Conservation (phyloP, 1,140 invertebrate species). For the Camponotus pennsylvanicus region DNA sequence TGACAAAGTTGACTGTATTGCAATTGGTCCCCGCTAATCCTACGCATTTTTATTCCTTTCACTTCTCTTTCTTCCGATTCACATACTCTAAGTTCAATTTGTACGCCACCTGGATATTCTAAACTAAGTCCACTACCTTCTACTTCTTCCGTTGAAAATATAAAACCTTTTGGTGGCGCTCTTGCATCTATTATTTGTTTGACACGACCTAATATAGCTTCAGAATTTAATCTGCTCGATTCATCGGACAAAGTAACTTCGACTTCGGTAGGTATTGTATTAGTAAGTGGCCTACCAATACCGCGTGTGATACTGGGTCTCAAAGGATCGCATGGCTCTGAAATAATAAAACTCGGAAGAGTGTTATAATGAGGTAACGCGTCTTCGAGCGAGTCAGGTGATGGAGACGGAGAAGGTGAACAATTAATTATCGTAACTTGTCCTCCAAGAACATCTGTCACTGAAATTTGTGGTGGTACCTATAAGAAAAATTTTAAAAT, state of each 20-base stretch:
- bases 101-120: slow-evolving; percentile 94
- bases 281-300: slow-evolving; percentile 87
- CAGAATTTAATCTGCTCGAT: slow-evolving; percentile 92
- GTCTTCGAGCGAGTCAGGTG: slow-evolving; percentile 83
- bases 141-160: slow-evolving; percentile 86
- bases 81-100: slow-evolving; percentile 95
- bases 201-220: slow-evolving; percentile 93
- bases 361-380: slow-evolving; percentile 82
- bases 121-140: slow-evolving; percentile 87
- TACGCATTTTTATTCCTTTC: slow-evolving; percentile 95
- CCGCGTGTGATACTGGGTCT: slow-evolving; percentile 93
- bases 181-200: slow-evolving; percentile 93
- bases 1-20: slow-evolving; percentile 96
- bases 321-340: slow-evolving; percentile 90
- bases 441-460: slow-evolving; percentile 95
- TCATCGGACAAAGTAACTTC: slow-evolving; percentile 93
- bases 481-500: slow-evolving; percentile 67
- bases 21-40: slow-evolving; percentile 96
- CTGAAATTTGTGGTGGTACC: slow-evolving; percentile 93
- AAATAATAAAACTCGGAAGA: slow-evolving; percentile 90
- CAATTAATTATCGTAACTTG: slow-evolving; percentile 92
- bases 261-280: slow-evolving; percentile 85
- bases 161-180: slow-evolving; percentile 92
- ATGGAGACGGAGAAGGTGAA: slow-evolving; percentile 86
- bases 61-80: slow-evolving; percentile 91